Conservation (phyloP, 2,797 vertebrate genomes). For the Melanotaenia trifasciata region DNA sequence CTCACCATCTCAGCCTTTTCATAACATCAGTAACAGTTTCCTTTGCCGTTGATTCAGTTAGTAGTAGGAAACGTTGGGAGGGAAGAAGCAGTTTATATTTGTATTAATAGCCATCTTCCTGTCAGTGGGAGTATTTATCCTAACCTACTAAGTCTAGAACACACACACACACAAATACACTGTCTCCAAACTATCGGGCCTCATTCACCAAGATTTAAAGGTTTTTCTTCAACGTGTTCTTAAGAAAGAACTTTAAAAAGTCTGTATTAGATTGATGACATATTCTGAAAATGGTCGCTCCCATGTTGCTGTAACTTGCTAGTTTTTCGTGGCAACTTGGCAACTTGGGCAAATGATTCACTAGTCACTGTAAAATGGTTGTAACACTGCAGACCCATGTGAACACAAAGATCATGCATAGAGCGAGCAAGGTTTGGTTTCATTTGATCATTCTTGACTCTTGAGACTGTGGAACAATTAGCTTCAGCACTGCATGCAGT, state of each 20-base stretch:
- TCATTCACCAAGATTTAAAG: not conserved
- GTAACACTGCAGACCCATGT: not conserved
- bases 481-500: too few relatives aligned
- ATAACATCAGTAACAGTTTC: constrained; percentile 64
- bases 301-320: not conserved
- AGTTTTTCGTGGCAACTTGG: not conserved
- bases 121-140: not conserved
- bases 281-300: not conserved
- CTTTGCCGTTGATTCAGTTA: constrained; percentile 18
- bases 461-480: too few relatives aligned
- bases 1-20: constrained; percentile 69
- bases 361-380: not conserved
- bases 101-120: not conserved
- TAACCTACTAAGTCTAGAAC: not conserved
- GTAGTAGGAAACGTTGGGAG: not conserved
- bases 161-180: not conserved
- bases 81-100: constrained; percentile 1
- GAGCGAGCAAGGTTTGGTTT: not conserved
- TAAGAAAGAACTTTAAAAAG: not conserved
- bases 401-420: not conserved
- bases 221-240: too few relatives aligned
- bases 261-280: not conserved
- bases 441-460: not conserved
- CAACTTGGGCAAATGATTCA: not conserved
- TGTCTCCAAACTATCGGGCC: not conserved